Percentiles rank a stretch among this genome's conserved stretches.
phyloP scores from a whole-genome alignment of 2,797 vertebrate species.

The Steatocranus sp. region DNA sequence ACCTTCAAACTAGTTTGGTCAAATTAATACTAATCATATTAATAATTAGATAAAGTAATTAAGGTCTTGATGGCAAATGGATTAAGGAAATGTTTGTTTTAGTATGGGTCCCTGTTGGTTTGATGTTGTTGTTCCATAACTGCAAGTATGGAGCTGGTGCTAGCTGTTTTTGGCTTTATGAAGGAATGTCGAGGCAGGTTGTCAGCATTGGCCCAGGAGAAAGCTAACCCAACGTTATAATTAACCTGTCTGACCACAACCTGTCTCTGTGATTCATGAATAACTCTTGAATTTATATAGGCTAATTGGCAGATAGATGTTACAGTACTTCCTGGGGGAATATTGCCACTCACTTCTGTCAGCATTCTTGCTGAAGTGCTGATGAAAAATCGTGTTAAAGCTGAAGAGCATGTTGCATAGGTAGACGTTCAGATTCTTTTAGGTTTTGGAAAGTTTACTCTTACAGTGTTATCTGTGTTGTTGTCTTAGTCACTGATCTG shows the following conservation, averaged over 20 bases:
- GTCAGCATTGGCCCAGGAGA: conserved; percentile 44
- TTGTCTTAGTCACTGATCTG: not conserved
- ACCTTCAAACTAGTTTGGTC: not conserved
- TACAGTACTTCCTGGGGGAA: conserved; percentile 13
- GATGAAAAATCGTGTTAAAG: not conserved
- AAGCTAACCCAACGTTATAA: conserved; percentile 65
- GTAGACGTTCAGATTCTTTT: not conserved
- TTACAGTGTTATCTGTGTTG: not conserved
- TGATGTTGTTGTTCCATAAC: conserved; percentile 26
- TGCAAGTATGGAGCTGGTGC: not conserved
- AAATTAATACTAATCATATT: not conserved
- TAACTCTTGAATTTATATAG: conserved; percentile 32
- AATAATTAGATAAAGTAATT: not conserved
- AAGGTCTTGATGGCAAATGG: not conserved
- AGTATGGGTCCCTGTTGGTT: conserved; percentile 25
- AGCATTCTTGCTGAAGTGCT: not conserved
- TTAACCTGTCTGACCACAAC: conserved; percentile 67
- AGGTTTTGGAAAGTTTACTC: not conserved
- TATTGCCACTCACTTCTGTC: not conserved
- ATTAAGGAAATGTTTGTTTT: conserved; percentile 18
- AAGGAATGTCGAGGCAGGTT: conserved; percentile 62
- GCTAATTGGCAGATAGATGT: conserved; percentile 32
- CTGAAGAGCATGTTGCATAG: not conserved
- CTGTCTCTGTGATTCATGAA: conserved; percentile 66
- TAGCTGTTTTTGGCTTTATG: conserved; percentile 20